phyloP scores from a whole-genome alignment of 2,113 vertebrate genomes.

The Tyto alba region DNA sequence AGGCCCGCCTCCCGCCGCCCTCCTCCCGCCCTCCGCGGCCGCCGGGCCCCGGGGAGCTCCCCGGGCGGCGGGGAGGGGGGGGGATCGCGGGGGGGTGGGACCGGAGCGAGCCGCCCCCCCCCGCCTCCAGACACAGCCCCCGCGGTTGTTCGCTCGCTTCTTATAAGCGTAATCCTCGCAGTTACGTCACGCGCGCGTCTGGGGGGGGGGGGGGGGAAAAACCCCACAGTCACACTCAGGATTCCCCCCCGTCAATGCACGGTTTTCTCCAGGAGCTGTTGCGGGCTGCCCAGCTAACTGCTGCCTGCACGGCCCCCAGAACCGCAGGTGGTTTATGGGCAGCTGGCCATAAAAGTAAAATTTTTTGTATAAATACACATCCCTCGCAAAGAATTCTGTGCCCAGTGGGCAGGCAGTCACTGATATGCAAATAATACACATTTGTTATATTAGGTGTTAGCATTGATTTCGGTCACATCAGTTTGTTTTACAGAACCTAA shows the following conservation, averaged over 20 bases:
- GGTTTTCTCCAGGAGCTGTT: fast-evolving
- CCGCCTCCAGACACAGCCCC: too few relatives aligned
- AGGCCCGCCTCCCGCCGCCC: background rate
- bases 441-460: background rate
- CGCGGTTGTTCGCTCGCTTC: too few relatives aligned
- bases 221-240: fast-evolving
- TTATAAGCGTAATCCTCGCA: too few relatives aligned
- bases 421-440: fast-evolving
- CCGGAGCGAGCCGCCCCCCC: too few relatives aligned
- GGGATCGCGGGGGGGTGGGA: too few relatives aligned
- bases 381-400: background rate
- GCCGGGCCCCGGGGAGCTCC: background rate
- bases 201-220: too few relatives aligned
- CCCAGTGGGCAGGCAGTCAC: too few relatives aligned
- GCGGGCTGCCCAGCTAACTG: background rate
- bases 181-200: fast-evolving
- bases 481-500: background rate
- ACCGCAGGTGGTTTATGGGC: fast-evolving
- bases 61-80: background rate
- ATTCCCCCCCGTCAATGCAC: fast-evolving
- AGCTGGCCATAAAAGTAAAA: fast-evolving
- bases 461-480: fast-evolving
- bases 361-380: fast-evolving
- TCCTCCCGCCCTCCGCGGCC: background rate
- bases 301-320: too few relatives aligned